A percentile compares a stretch with the other conserved stretches of the same genome.
These are phyloP conservation scores for Tenrec ecaudatus DNA, from an alignment of 2,113 vertebrate species.

Conservation along the genomic window DNA sequence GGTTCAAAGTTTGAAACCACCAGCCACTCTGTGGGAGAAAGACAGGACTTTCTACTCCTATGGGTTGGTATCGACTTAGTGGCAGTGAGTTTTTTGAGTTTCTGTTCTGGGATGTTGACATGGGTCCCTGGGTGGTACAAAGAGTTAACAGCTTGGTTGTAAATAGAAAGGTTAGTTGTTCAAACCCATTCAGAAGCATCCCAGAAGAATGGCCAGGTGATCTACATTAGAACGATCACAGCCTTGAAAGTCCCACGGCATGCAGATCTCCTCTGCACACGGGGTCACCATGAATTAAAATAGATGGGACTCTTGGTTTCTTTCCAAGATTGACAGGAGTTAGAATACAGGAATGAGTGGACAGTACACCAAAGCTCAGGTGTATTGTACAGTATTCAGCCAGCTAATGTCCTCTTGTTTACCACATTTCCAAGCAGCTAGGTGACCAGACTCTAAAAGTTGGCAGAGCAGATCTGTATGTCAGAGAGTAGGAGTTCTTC, in stretches of 20 bases:
- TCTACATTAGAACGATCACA: background rate
- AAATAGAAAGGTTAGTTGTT: background rate
- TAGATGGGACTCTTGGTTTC: background rate
- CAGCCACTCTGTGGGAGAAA: no score
- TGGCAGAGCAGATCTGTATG: rapidly evolving
- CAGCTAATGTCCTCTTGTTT: background rate
- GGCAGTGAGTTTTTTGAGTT: no score
- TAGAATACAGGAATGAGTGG: no score
- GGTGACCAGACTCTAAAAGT: background rate
- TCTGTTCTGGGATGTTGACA: background rate
- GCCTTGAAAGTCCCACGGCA: background rate
- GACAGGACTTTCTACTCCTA: no score
- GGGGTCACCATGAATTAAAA: background rate
- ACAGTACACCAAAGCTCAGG: background rate
- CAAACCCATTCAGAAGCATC: background rate
- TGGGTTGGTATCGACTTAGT: no score
- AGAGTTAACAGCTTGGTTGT: background rate
- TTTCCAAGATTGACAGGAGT: background rate
- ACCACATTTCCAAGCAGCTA: background rate
- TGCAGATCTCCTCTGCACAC: background rate
- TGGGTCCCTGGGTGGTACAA: background rate
- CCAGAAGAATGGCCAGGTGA: background rate
- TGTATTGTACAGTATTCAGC: no score
- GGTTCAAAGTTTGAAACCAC: no score
- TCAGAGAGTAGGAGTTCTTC: background rate